Evolutionary conservation across 2,888 invertebrate genomes (phyloP).

Genomic region (Ennomos erosarius): DNA sequence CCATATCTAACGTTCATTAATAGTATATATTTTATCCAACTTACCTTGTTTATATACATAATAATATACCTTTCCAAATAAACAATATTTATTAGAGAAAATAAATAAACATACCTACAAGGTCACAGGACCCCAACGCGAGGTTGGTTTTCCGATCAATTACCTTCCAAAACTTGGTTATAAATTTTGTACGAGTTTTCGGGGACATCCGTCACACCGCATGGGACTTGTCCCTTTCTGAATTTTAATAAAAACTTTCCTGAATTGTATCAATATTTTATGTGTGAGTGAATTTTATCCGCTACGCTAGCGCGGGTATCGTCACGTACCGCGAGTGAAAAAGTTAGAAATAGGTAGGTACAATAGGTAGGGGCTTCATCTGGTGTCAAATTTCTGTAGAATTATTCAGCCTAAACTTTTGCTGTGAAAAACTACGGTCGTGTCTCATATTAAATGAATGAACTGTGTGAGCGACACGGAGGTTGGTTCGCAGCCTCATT

Average conservation of each 20-base stretch:
- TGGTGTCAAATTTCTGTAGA: conserved; percentile 1
- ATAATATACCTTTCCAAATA: conserved; percentile 9
- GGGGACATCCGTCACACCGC: conserved; percentile 40
- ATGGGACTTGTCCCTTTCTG: conserved; percentile 40
- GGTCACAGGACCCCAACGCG: conserved; percentile 22
- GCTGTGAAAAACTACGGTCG: neutral
- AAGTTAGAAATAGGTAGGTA: neutral
- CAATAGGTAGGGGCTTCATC: conserved; percentile 21
- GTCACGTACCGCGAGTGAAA: conserved; percentile 12
- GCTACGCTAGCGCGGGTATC: conserved; percentile 13
- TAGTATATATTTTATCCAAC: conserved; percentile 2
- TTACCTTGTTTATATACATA: neutral
- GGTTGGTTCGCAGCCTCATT: too few relatives aligned
- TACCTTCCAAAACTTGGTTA: conserved; percentile 42
- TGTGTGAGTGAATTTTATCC: conserved; percentile 36
- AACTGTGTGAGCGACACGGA: too few relatives aligned
- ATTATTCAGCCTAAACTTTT: neutral
- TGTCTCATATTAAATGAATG: conserved; percentile 2
- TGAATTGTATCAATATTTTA: conserved; percentile 41
- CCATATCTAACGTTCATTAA: too few relatives aligned
- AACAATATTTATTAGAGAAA: conserved; percentile 15
- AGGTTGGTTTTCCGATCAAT: conserved; percentile 47
- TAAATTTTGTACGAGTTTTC: conserved; percentile 37
- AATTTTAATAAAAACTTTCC: conserved; percentile 43
- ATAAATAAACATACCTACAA: conserved; percentile 25